Evolutionary conservation across 2,113 vertebrate genomes (phyloP).

Genomic region (Piaya cayana): DNA sequence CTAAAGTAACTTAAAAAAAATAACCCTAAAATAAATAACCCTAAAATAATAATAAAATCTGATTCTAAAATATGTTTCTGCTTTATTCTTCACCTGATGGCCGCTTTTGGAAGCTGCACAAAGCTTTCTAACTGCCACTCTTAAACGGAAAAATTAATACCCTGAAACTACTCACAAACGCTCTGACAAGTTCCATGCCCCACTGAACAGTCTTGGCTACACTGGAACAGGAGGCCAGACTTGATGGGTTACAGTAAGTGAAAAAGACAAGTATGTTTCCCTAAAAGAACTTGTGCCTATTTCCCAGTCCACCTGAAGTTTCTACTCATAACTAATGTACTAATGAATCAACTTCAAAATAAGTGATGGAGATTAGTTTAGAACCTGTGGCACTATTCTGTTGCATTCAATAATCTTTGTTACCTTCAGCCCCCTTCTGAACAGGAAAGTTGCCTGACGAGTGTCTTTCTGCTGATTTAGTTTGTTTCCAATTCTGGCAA

Average conservation of each 20-base stretch:
- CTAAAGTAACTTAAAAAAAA: background rate
- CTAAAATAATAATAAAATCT: background rate
- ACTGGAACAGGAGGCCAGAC: background rate
- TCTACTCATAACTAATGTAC: background rate
- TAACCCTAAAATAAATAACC: background rate
- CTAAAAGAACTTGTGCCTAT: background rate
- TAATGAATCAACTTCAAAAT: too few species aligned
- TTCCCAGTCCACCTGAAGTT: background rate
- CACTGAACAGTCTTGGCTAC: background rate
- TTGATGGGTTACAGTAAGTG: background rate
- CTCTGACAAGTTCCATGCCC: background rate
- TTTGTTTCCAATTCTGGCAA: constrained; percentile 78
- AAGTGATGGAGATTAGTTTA: background rate
- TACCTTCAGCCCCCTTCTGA: constrained; percentile 92
- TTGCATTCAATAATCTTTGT: background rate
- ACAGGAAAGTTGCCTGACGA: constrained; percentile 93
- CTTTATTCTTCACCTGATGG: background rate
- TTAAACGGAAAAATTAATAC: background rate
- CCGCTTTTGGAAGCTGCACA: background rate
- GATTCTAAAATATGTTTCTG: background rate
- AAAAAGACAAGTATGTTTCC: background rate
- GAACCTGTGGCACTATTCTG: background rate
- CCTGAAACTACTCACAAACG: background rate
- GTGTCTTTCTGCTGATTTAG: constrained; percentile 86
- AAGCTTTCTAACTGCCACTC: background rate